Evolutionary conservation across 1,140 invertebrate species (phyloP).

Genomic region (Octopus sinensis): DNA sequence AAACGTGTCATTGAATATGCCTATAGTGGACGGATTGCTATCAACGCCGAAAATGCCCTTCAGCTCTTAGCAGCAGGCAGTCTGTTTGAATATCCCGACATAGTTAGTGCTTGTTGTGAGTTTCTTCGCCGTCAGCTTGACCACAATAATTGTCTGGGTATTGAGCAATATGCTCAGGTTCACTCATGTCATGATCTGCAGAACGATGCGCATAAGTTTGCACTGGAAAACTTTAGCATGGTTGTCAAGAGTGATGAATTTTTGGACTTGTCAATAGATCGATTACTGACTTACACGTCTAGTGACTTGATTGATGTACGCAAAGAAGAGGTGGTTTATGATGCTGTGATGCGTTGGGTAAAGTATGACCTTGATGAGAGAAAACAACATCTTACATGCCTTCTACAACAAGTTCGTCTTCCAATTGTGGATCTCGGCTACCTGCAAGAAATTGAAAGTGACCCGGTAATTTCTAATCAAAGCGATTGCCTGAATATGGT

Average conservation of each 20-base stretch:
- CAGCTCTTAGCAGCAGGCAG: conserved; percentile 56
- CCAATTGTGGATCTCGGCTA: conserved; percentile 42
- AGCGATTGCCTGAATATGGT: conserved; percentile 47
- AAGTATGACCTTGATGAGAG: conserved; percentile 53
- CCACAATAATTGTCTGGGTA: conserved; percentile 57
- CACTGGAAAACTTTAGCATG: conserved; percentile 54
- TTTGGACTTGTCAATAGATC: conserved; percentile 51
- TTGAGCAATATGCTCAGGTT: conserved; percentile 54
- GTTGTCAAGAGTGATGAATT: conserved; percentile 56
- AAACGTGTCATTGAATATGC: conserved; percentile 57
- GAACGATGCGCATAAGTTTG: conserved; percentile 47
- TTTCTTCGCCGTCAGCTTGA: conserved; percentile 56
- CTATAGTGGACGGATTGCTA: conserved; percentile 55
- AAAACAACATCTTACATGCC: conserved; percentile 38
- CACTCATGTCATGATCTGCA: conserved; percentile 53
- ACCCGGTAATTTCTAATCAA: conserved; percentile 43
- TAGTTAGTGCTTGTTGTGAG: conserved; percentile 54
- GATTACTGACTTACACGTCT: conserved; percentile 46
- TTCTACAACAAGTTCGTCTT: conserved; percentile 52
- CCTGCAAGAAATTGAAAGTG: conserved; percentile 40
- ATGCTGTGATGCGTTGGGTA: conserved; percentile 56
- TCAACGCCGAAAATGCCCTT: conserved; percentile 56
- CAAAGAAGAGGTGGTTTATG: conserved; percentile 57
- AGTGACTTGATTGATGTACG: conserved; percentile 54
- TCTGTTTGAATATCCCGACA: conserved; percentile 57